Percentiles rank a stretch among this genome's conserved stretches.
Evolutionary conservation across 2,888 invertebrate genomes (phyloP).

Genomic region (Lithophane socia): DNA sequence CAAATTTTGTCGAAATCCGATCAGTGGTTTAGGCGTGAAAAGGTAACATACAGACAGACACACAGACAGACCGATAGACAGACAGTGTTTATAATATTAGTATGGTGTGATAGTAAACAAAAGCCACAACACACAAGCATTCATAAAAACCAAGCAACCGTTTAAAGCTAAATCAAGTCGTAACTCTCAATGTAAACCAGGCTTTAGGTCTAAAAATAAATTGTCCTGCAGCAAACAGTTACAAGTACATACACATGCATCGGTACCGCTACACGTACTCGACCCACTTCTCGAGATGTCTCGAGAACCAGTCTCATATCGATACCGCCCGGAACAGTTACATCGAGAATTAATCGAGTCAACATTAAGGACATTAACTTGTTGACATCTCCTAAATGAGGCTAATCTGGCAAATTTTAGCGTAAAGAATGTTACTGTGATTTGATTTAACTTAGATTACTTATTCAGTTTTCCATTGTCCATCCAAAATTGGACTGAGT

Average conservation of each 20-base stretch:
- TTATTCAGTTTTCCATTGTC: too few species aligned
- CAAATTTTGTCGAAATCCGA: too few species aligned
- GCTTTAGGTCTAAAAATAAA: slow-evolving; percentile 57
- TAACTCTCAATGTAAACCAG: slow-evolving; percentile 48
- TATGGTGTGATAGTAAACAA: neutral
- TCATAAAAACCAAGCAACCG: neutral
- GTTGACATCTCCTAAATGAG: slow-evolving; percentile 46
- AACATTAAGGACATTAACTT: slow-evolving; percentile 46
- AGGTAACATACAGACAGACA: too few species aligned
- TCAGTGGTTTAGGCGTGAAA: too few species aligned
- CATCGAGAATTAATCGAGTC: slow-evolving; percentile 54
- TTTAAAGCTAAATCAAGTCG: slow-evolving; percentile 13
- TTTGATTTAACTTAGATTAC: too few species aligned
- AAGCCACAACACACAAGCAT: neutral
- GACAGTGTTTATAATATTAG: too few species aligned
- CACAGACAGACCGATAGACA: too few species aligned
- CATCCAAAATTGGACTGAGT: too few species aligned
- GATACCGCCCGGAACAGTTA: slow-evolving; percentile 66
- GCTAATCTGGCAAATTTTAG: slow-evolving; percentile 21
- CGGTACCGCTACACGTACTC: slow-evolving; percentile 72
- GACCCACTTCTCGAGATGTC: slow-evolving; percentile 72
- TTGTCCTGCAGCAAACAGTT: slow-evolving; percentile 66
- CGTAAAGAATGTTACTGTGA: neutral
- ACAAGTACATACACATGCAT: slow-evolving; percentile 67
- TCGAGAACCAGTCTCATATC: slow-evolving; percentile 67